Evolutionary conservation across 2,888 invertebrate species (phyloP).

Genomic region (Xiphydria camelus): DNA sequence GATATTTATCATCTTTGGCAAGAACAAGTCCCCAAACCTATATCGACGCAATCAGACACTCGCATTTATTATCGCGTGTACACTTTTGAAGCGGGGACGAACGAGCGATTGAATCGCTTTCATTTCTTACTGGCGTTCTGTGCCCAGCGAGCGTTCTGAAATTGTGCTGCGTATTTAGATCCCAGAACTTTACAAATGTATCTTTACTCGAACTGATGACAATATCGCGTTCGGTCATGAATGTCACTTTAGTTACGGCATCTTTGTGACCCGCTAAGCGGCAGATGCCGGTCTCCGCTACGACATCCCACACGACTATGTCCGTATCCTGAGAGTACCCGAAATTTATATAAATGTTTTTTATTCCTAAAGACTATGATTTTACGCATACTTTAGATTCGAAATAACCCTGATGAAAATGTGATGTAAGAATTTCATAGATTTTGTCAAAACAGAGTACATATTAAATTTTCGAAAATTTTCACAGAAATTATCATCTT

Average conservation of each 20-base stretch:
- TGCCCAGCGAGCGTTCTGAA: conserved; percentile 93
- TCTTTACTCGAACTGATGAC: conserved; percentile 89
- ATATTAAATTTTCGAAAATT: too few species aligned
- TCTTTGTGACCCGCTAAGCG: conserved; percentile 92
- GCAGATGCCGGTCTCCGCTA: conserved; percentile 87
- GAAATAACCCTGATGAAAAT: too few species aligned
- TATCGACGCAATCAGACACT: too few species aligned
- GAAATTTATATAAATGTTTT: too few species aligned
- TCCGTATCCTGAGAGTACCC: conserved; percentile 77
- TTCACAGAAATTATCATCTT: too few species aligned
- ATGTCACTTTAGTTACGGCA: conserved; percentile 78
- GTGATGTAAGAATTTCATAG: too few species aligned
- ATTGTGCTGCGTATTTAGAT: conserved; percentile 91
- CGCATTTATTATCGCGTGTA: too few species aligned
- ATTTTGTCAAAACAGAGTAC: too few species aligned
- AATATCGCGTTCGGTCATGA: conserved; percentile 71
- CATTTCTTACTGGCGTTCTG: conserved; percentile 71
- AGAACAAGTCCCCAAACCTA: conserved; percentile 86
- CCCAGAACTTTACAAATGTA: conserved; percentile 96
- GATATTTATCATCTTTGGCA: conserved; percentile 75
- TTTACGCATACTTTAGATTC: too few species aligned
- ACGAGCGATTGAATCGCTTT: too few species aligned
- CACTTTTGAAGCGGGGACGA: too few species aligned
- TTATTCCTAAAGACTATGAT: too few species aligned
- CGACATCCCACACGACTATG: conserved; percentile 92